These are phyloP conservation scores for Falco novaeseelandiae DNA, from an alignment of 2,797 vertebrate species.

Conservation along the genomic window DNA sequence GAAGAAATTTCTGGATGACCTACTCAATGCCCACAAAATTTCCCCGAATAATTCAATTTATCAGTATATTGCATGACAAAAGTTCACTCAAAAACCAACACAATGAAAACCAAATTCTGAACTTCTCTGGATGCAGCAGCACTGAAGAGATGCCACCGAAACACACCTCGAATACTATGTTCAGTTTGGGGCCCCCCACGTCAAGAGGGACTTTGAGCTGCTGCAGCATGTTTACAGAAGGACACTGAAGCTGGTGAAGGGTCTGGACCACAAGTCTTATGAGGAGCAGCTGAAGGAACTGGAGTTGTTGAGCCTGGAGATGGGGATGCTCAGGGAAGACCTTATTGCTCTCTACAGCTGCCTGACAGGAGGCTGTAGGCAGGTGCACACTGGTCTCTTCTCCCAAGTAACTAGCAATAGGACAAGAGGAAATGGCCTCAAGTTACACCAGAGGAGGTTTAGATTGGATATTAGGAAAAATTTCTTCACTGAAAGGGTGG, in stretches of 20 bases:
- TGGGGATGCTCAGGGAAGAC: neutral
- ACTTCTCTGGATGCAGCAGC: neutral
- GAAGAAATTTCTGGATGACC: neutral
- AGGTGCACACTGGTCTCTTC: accelerated
- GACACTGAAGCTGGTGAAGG: neutral
- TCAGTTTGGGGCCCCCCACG: neutral
- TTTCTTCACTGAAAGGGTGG: neutral
- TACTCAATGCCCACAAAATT: neutral
- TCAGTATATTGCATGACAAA: accelerated
- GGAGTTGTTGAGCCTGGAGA: neutral
- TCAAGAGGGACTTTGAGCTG: neutral
- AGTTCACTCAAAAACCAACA: neutral
- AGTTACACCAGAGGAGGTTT: neutral
- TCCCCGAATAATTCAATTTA: neutral
- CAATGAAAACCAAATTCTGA: neutral
- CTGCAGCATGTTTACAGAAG: neutral
- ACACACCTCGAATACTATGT: neutral
- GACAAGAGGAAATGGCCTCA: neutral
- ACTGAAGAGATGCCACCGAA: neutral
- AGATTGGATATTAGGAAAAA: neutral
- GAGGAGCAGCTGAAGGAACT: neutral
- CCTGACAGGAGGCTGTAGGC: neutral
- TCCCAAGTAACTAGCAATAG: neutral
- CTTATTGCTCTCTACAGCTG: neutral
- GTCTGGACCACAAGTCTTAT: neutral